phyloP scores from a whole-genome alignment of 2,113 vertebrate genomes.

The Orycteropus afer region DNA sequence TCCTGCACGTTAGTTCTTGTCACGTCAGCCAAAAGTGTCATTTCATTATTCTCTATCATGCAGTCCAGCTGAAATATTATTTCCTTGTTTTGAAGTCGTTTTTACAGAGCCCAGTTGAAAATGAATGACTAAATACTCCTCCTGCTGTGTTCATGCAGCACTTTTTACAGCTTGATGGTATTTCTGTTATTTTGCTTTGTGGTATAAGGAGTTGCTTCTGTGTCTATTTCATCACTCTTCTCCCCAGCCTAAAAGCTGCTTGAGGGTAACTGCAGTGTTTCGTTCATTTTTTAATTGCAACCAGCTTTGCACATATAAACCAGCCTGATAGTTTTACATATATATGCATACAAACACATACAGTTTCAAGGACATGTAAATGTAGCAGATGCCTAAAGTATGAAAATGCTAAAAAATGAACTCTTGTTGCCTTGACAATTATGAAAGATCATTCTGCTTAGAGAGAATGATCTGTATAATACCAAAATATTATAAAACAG shows the following conservation, averaged over 20 bases:
- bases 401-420: neutral
- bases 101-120: neutral
- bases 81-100: conserved; percentile 2
- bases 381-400: neutral
- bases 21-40: neutral
- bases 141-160: neutral
- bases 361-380: conserved; percentile 31
- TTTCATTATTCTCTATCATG: neutral
- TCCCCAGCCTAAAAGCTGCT: neutral
- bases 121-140: conserved; percentile 20
- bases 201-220: neutral
- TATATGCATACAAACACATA: neutral
- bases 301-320: neutral
- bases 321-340: conserved; percentile 26
- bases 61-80: neutral
- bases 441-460: neutral
- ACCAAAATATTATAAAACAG: neutral
- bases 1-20: neutral
- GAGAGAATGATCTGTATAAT: neutral
- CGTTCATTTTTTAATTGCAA: neutral
- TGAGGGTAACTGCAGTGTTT: neutral
- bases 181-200: neutral
- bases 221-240: neutral
- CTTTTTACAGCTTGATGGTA: neutral
- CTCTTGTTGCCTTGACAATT: neutral